These are phyloP conservation scores for Drosophila paranaensis DNA, from an alignment of 2,888 invertebrate species.

Conservation along the genomic window DNA sequence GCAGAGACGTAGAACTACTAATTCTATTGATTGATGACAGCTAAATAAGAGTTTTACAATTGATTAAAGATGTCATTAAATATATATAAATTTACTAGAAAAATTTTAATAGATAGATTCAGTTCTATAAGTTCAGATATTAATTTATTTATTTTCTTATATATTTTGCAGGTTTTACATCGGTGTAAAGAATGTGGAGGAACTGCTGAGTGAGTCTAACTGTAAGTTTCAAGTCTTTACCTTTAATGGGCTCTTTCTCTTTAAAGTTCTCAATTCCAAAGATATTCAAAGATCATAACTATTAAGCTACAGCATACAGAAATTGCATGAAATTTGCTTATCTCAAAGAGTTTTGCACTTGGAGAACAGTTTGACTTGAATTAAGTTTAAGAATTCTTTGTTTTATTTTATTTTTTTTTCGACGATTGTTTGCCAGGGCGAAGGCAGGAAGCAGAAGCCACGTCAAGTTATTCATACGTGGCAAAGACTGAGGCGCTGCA, in stretches of 20 bases:
- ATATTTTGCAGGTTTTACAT: no score
- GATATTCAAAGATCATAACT: not conserved
- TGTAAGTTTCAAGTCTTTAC: no score
- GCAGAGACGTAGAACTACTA: not conserved
- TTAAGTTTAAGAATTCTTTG: not conserved
- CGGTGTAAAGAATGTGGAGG: no score
- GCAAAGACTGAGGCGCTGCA: conserved; percentile 38
- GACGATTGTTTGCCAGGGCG: not conserved
- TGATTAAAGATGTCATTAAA: no score
- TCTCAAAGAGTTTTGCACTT: not conserved
- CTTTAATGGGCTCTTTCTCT: no score
- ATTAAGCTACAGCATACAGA: not conserved
- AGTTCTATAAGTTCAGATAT: no score
- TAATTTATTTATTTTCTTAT: no score
- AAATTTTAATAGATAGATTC: no score
- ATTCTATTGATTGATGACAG: no score
- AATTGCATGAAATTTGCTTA: not conserved
- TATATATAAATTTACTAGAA: no score
- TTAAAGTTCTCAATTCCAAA: not conserved
- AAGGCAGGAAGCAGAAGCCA: conserved; percentile 15
- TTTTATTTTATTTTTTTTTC: not conserved
- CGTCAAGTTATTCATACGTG: conserved; percentile 62
- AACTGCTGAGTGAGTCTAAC: no score
- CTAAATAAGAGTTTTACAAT: no score
- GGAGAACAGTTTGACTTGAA: not conserved